Evolutionary conservation across 1,140 invertebrate genomes (phyloP), one percentile per base, ranked within the genome.

Genomic region (Bombus waltoni): DNA sequence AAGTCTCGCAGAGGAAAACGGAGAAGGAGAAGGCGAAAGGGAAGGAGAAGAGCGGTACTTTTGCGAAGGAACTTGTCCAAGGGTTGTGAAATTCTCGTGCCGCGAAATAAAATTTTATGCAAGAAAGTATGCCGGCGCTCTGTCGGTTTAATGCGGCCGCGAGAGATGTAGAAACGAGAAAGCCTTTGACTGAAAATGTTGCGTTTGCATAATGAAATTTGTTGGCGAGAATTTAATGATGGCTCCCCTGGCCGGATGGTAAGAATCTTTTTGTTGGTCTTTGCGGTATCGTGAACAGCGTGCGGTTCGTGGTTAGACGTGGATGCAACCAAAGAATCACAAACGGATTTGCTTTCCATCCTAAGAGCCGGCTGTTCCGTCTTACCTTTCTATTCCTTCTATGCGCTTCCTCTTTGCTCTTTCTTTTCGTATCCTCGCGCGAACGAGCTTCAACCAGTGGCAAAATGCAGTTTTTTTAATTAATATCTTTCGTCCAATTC

Each of bases 201-300:
- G 57, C 75, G 75, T 85, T 89, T 83, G 47, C 81, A 80, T 88
- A 90, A 90, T 89, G 79, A 90, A 90, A 81, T 88, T 88, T 77
- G 74, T 89, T 80, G 77, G 38, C 62, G 42, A 79, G 81, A 65
- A 88, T 68, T 86, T 75, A 86, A 86, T 59, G 83, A 79, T 18
- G 73, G 35, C 38, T 75, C 47, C 38, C 38, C 40, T 11, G 11
- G n/a, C 59, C 44, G 65, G 85, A 73, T 53, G 71, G 32, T 32
- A 28, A 11, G 40, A 28, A 35, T 53, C 42, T 57, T 85, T 84
- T 87, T 80, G 47, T 59, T 22, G 47, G 25, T 22, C 42, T 28
- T 66, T 87, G 88, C 78, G 85, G 85, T 82, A 65, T 77, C 66
- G 71, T 25, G 85, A 62, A 70, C n/a, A 81, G 13, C 59, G 62